Base-by-base conservation (phyloP, 2,113 vertebrate species). In the Oxyruncus cristatus region DNA sequence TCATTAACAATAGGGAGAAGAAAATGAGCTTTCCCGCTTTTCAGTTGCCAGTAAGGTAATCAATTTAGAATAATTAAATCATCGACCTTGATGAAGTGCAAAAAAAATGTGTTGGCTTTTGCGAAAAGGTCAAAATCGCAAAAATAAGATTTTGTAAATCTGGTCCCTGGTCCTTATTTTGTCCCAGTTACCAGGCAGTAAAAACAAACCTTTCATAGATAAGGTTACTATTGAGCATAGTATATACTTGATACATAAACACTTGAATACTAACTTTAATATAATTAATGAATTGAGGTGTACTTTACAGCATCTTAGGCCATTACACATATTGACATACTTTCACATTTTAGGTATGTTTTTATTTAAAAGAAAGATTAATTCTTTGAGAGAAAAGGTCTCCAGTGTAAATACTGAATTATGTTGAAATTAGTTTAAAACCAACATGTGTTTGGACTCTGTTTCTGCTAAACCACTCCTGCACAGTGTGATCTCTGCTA, bases 11-110 rank as follows among this genome's bases (percentile, higher is more conserved):
- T 2, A 65, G 65, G 55, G 55, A 89, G 62, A 86, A 86, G 87
- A 94, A 89, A 86, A 96, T 55, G 72, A 95, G 39, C 63, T 80
- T 93, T 89, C 49, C 35, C 59, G 35, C 68, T 93, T 93, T 91
- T 86, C 49, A 86, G 58, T 39, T 93, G 58, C 28, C 26, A 86
- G 20, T 32, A 28, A 88, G 44, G 39, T 91, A 72, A 83, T 86
- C 35, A 41, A 49, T 87, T 89, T 70, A 77, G 65, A 89, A 47
- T 89, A 93, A 89, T 87, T 81, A 87, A 74, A 55, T 70, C 46
- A 70, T 16, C 56, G 85, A 92, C 72, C 68, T 94, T 56, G 59
- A 87, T 27, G 7, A 50, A 84, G 32, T 52, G 24, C 26, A 59
- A 76, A 59, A 76, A 75, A 91, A 82, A 41, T 10, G 5, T 19